Base-by-base conservation (phyloP, 2,888 invertebrate genomes). In the Gymnosoma rotundatum region DNA sequence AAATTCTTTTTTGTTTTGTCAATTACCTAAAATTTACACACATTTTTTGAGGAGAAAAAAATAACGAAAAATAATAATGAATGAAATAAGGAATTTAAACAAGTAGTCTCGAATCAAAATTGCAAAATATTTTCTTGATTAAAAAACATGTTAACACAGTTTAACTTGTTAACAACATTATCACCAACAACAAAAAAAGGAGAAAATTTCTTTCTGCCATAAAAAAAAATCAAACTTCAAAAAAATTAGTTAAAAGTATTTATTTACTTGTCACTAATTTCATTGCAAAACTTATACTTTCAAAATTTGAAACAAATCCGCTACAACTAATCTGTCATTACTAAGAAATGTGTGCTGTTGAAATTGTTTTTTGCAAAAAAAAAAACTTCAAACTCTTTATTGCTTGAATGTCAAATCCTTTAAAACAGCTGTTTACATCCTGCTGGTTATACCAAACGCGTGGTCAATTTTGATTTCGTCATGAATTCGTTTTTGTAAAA, bases 21-120 rank as follows among this genome's bases (percentile, higher is more conserved):
- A 84, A 81, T 84, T 84, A 84, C 66, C 81, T 84, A 78, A 84
- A 84, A 84, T 84, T 84, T 84, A 81, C 81, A 84, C 78, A 81
- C 73, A 73, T 70, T 61, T 69, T 21, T 67, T 72, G 32, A 42
- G 14, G 58, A 36, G 56, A 25, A 50, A 42, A 38, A 45, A 20
- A 25, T 25, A 25, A 25, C 7, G 32, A 38, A 25, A 74, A 61
- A 54, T 56, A 45, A 60, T 38, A 58, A 64, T 63, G 67, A 58
- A 64, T 63, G 67, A 58, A 52, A 12, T 3, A 45, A 18, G 48
- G 58, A 48, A 45, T 25, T 12, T 48, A 16, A 18, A 42, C 32
- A 56, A 25, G 18, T 18, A 48, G 18, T 52, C 7, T 25, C 25
- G 4, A 80, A 83, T 80, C 56, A 80, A 80, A 78, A 79, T 69